Conservation (phyloP, 2,888 invertebrate species). For the Amblyjoppa fuscipennis region DNA sequence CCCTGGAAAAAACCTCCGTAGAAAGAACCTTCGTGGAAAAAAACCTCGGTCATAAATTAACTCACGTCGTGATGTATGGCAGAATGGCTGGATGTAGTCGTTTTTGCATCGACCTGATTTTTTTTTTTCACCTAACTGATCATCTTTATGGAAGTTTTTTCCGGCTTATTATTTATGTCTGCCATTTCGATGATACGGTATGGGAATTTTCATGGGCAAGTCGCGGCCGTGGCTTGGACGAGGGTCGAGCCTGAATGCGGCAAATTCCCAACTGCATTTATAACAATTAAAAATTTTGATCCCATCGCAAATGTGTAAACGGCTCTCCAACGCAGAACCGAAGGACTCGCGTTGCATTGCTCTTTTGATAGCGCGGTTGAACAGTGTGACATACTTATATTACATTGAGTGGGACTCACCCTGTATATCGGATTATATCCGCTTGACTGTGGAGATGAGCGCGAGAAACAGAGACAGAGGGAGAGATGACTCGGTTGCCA, state of each 20-base stretch:
- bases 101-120: background rate
- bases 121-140: background rate
- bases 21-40: background rate
- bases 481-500: conserved; percentile 52
- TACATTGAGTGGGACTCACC: conserved; percentile 26
- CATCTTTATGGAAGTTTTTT: too few species aligned
- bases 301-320: background rate
- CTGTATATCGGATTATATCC: conserved; percentile 42
- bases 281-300: background rate
- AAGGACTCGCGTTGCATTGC: background rate
- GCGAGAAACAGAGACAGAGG: conserved; percentile 35
- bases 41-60: background rate
- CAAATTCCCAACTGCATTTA: background rate
- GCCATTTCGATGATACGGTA: background rate
- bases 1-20: background rate
- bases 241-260: background rate
- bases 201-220: background rate
- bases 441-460: conserved; percentile 46
- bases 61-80: background rate
- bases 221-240: background rate
- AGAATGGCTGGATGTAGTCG: background rate
- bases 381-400: conserved; percentile 3
- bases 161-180: too few species aligned
- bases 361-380: background rate
- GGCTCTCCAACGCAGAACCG: background rate